Evolutionary conservation across 2,797 vertebrate genomes (phyloP), one percentile per base, ranked within the genome.

Genomic region (Mormyrus hasselquistii): DNA sequence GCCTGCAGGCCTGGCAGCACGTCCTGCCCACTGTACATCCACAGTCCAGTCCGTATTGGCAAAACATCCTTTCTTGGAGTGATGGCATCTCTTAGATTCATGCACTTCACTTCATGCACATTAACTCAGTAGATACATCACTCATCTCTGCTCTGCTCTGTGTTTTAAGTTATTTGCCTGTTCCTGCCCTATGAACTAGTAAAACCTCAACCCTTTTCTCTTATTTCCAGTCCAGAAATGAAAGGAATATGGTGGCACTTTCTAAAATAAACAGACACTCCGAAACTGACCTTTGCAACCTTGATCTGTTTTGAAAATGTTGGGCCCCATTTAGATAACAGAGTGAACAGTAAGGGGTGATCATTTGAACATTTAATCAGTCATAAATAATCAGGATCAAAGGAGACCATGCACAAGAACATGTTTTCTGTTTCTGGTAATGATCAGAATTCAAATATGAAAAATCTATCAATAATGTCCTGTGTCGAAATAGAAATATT

Each of bases 301-400:
- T 91, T 19, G 41, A 89, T 89, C 73, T 57, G 16, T 53, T 88
- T 83, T 10, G 62, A 89, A 49, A 59, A 89, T 87, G 65, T 88
- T 90, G 82, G 86, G 89, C 90, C 92, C 41, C 49, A 34, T 59
- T 92, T 90, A 91, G 91, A 25, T 14, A 87, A 7, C 92, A 41
- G 62, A 69, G 90, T 87, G 91, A 89, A 91, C 93, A 92, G 94
- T 93, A 92, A 94, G 88, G 90, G 87, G 93, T 95, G 95, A 96
- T 95, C 92, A 93, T 96, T 95, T 92, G 87, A 89, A 93, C 92
- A 93, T 94, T 93, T 95, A 95, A 95, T 95, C 94, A 93, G 95
- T 95, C 91, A 94, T 94, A 96, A 96, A 95, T 95, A 96, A 94
- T 94, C 93, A 93, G 95, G 94, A 95, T 96, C 95, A 95, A 96